Evolutionary conservation across 2,888 invertebrate species (phyloP).

Genomic region (Xestia rhomboidea): DNA sequence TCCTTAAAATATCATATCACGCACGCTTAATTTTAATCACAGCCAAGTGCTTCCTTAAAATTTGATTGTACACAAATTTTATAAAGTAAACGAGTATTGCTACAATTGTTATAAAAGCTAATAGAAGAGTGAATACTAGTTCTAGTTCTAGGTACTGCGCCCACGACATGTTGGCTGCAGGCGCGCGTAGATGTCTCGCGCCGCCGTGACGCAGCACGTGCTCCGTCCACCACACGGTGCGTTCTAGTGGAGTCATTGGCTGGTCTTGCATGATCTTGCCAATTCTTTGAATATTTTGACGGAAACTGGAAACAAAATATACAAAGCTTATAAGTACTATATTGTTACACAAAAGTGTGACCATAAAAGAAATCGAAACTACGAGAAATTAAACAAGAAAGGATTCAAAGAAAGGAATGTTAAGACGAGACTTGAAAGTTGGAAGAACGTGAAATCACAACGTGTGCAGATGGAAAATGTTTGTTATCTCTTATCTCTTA

Average conservation of each 20-base stretch:
- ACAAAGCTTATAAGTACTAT: neutral
- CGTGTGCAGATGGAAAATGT: neutral
- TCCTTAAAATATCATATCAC: neutral
- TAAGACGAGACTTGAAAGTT: neutral
- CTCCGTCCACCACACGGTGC: conserved; percentile 87
- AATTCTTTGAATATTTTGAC: conserved; percentile 18
- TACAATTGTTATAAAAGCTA: neutral
- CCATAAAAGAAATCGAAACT: accelerated
- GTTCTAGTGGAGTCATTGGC: conserved; percentile 63
- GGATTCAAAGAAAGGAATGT: neutral
- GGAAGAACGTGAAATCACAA: neutral
- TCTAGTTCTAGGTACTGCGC: conserved; percentile 36
- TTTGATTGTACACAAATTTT: neutral
- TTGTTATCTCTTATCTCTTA: neutral
- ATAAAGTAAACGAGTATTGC: neutral
- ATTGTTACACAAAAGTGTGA: neutral
- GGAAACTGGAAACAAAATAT: conserved; percentile 26
- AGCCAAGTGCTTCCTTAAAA: neutral
- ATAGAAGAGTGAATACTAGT: conserved; percentile 16
- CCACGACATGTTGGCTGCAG: conserved; percentile 48
- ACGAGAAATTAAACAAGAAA: neutral
- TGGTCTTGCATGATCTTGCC: conserved; percentile 34
- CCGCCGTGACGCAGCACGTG: conserved; percentile 58
- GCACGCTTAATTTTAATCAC: conserved; percentile 18
- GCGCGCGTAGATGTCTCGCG: conserved; percentile 56